These are phyloP conservation scores for Epinotia nisella DNA, from an alignment of 2,888 invertebrate species.

Conservation along the genomic window DNA sequence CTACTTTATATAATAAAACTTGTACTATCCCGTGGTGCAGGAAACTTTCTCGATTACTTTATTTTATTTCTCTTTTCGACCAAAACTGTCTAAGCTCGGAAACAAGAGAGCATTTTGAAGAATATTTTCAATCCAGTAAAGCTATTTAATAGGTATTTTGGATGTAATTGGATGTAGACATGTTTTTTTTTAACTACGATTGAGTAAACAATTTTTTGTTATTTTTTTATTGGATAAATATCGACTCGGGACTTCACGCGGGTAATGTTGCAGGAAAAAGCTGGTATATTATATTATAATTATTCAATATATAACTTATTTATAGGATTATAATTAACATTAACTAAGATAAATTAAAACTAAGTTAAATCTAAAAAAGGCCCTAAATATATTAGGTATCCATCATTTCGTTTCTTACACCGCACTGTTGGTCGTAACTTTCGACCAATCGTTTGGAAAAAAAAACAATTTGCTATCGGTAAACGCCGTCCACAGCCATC, in stretches of 20 bases:
- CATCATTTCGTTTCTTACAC: too few species aligned
- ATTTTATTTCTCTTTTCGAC: conserved; percentile 26
- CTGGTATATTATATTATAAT: too few species aligned
- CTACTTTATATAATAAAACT: conserved; percentile 39
- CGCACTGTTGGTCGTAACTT: neutral
- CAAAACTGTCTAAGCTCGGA: conserved; percentile 19
- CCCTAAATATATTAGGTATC: too few species aligned
- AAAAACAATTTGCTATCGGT: neutral
- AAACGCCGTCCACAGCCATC: conserved; percentile 11
- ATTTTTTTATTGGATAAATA: too few species aligned
- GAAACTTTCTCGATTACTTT: conserved; percentile 31
- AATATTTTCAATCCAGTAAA: neutral
- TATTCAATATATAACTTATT: too few species aligned
- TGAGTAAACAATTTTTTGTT: too few species aligned
- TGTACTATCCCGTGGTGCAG: conserved; percentile 23
- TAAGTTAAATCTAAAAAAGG: too few species aligned
- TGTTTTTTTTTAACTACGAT: too few species aligned
- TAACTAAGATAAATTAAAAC: too few species aligned
- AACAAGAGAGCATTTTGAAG: conserved; percentile 10
- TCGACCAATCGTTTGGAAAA: neutral
- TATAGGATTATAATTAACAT: too few species aligned
- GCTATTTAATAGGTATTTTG: neutral
- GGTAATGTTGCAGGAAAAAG: too few species aligned
- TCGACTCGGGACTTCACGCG: too few species aligned
- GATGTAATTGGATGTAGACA: neutral